Base-by-base conservation (phyloP, 1,140 invertebrate genomes). In the Mycetomoellerius zeteki region DNA sequence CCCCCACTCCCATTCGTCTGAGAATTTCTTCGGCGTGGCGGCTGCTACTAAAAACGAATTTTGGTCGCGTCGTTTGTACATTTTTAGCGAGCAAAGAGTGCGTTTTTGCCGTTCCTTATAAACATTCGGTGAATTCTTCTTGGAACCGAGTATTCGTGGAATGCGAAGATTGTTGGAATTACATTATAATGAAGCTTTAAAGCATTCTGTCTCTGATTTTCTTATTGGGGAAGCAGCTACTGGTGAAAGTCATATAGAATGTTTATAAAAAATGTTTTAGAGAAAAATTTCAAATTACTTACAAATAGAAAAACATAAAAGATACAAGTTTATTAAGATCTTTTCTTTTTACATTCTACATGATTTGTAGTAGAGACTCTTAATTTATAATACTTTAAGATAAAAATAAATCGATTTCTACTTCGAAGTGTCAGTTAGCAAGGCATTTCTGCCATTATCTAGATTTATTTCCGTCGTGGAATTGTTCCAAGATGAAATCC, bases 51-150 rank as follows among this genome's bases (percentile, higher is more conserved):
- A 73, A 67, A 65, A 85, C 80, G 69, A 84, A 75, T 84, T 76
- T 85, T 65, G 84, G 77, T 85, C 60, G 47, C 30, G 60, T 85
- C 73, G 60, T 67, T 85, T 78, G 84, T 67, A 81, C 37, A 64
- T 80, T 77, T 85, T 85, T 80, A 64, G 82, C 73, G 72, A 76
- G 14, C 16, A 21, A 1, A 50, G 24, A 65, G 58, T 47, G 73
- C 72, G 72, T 64, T 62, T 76, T 85, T 85, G 56, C 7, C 21
- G 47, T 50, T 80, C 8, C n/a, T 43, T 33, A 58, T 56, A 65
- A 73, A 50, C 71, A 60, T 84, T 84, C 43, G 69, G 33, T 60
- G 69, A 24, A 84, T 75, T 75, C 54, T 84, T 50, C 7, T 6
- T 16, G 67, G 12, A 16, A 58, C 54, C 37, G 43, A 85, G 21